Conservation (phyloP, 2,113 vertebrate genomes). For the Thunnus thynnus region DNA sequence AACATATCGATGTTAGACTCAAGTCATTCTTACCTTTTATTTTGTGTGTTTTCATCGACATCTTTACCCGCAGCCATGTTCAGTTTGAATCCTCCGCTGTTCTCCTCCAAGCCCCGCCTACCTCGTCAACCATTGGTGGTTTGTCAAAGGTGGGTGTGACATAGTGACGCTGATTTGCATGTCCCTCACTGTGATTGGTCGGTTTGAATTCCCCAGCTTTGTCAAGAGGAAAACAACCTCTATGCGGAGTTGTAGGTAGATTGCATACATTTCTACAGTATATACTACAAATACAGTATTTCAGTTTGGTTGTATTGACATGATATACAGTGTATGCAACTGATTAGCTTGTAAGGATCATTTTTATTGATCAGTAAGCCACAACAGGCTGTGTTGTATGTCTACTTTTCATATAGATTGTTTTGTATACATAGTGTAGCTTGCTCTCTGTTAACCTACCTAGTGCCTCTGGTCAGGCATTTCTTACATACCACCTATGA, state of each 20-base stretch:
- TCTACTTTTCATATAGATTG: no score
- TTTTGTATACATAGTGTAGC: no score
- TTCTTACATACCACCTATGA: no score
- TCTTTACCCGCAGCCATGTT: constrained; percentile 84
- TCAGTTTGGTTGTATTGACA: no score
- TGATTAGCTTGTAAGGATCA: no score
- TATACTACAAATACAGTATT: no score
- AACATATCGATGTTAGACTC: fast-evolving
- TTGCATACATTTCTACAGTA: no score
- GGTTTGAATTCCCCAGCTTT: constrained; percentile 72
- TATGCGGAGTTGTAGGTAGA: not conserved
- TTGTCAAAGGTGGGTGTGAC: constrained; percentile 4
- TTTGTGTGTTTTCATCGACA: constrained; percentile 75
- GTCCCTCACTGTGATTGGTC: constrained; percentile 71
- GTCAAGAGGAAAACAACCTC: constrained; percentile 29
- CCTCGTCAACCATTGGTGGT: constrained; percentile 64
- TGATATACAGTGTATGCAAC: no score
- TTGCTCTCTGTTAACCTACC: no score
- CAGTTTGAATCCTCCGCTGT: constrained; percentile 84
- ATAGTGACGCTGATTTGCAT: fast-evolving
- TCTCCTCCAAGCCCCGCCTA: constrained; percentile 54
- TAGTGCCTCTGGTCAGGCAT: no score
- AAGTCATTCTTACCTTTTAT: constrained; percentile 72
- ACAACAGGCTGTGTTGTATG: no score
- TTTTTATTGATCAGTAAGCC: no score